Evolutionary conservation across 2,888 invertebrate species (phyloP), one percentile per base, ranked within the genome.

Genomic region (Ormyrus labotus): DNA sequence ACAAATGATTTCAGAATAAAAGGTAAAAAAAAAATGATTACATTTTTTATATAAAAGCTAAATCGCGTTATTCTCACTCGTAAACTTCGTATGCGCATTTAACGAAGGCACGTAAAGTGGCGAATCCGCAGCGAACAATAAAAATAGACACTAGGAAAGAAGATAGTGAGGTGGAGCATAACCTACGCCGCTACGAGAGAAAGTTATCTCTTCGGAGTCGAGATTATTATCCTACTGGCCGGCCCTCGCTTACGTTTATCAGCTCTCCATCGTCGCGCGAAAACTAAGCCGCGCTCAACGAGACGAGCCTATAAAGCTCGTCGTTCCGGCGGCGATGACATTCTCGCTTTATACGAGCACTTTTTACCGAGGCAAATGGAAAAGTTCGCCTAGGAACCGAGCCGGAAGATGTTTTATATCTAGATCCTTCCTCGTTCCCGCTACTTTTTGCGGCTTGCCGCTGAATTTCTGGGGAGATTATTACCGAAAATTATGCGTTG

Each of bases 231-330:
- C 60, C 6, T 8, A 7, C 51, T 55, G 13, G 4, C 53, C 19
- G n/a, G 19, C 2, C 19, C 61, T 9, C 61, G 60, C 19, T 34
- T n/a, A 55, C 10, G 67, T 50, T 71, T 58, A 75, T 71, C 55
- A 34, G 34, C 47, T 61, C 51, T 45, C 73, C 51, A 64, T 64
- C 64, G 53, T 63, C 57, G 57, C 69, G 80, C 75, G 71, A 71
- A 75, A 82, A 83, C 81, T 70, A 71, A 65, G 53, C 58, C 61
- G 10, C 51, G 58, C 58, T n/a, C 58, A 10, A 10, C 58, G 53
- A 6, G 51, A 76, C 11, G 55, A 69, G 61, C 63, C 48, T 63
- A 76, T 69, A 63, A 69, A 69, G 55, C 48, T 68, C 61, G 19
- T n/a, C 34, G 34, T 34, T 34, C 58, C 4, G 5, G 34, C 65